These are phyloP conservation scores for Beroe ovata DNA, from an alignment of 37 sponge, comb jelly and placozoan genomes.

Conservation along the genomic window DNA sequence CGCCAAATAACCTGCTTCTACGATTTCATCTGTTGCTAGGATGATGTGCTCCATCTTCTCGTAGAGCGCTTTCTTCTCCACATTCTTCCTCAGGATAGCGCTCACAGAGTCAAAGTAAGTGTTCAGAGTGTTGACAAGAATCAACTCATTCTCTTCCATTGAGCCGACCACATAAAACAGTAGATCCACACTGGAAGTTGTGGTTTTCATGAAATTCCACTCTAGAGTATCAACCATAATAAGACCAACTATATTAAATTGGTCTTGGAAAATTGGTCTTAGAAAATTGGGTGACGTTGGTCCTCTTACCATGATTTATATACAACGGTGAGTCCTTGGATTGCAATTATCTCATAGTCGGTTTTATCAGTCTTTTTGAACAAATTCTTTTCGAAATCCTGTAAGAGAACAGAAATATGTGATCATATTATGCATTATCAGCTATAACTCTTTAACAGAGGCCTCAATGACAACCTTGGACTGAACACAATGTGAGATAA, in stretches of 20 bases:
- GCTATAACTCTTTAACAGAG: no score
- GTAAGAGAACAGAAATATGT: no score
- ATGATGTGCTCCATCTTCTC: constrained; percentile 41
- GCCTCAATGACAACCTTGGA: no score
- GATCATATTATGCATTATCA: no score
- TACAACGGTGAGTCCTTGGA: constrained; percentile 8
- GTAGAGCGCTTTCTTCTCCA: constrained; percentile 65
- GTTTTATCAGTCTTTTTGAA: constrained; percentile 58
- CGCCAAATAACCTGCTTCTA: constrained; percentile 22
- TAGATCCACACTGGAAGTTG: constrained; percentile 58
- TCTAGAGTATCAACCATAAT: no score
- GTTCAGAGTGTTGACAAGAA: background rate
- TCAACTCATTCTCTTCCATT: constrained; percentile 47
- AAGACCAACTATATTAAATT: no score
- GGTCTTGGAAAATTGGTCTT: no score
- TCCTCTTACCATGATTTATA: constrained; percentile 22
- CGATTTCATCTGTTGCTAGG: constrained; percentile 25
- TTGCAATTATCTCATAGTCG: constrained; percentile 41
- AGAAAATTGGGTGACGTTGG: no score
- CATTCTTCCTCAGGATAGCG: constrained; percentile 43
- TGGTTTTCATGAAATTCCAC: no score
- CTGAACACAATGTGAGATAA: no score
- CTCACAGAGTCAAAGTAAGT: constrained; percentile 60
- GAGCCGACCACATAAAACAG: constrained; percentile 31
- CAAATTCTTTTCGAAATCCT: constrained; percentile 17